These are phyloP conservation scores for Zapornia atra DNA, from an alignment of 2,113 vertebrate genomes.

Conservation along the genomic window DNA sequence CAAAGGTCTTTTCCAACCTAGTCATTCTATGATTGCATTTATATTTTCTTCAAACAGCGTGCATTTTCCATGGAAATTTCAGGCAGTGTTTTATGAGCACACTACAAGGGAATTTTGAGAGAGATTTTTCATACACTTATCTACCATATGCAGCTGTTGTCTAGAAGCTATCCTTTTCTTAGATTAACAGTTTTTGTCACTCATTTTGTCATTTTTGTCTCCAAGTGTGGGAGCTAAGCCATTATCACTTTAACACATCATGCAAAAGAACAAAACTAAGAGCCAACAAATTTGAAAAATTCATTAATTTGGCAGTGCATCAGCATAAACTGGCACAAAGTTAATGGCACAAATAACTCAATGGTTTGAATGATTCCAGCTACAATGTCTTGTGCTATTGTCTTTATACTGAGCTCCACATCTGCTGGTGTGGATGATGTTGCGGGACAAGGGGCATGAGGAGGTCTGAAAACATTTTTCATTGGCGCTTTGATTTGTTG, in stretches of 20 bases:
- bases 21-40: neutral
- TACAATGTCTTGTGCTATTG: neutral
- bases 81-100: neutral
- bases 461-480: neutral
- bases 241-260: neutral
- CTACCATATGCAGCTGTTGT: neutral
- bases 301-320: neutral
- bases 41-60: neutral
- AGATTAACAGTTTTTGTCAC: neutral
- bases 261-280: neutral
- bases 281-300: neutral
- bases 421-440: neutral
- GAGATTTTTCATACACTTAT: neutral
- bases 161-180: neutral
- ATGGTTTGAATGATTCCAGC: neutral
- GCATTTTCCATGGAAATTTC: neutral
- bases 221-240: neutral
- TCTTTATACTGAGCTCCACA: neutral
- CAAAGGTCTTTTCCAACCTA: too few species aligned
- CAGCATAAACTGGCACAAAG: neutral
- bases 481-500: neutral
- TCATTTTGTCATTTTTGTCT: neutral
- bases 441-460: neutral
- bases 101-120: neutral
- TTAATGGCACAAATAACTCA: neutral